Evolutionary conservation across 1,140 invertebrate genomes (phyloP), one percentile per base, ranked within the genome.

Genomic region (Eupristina koningsbergeri): DNA sequence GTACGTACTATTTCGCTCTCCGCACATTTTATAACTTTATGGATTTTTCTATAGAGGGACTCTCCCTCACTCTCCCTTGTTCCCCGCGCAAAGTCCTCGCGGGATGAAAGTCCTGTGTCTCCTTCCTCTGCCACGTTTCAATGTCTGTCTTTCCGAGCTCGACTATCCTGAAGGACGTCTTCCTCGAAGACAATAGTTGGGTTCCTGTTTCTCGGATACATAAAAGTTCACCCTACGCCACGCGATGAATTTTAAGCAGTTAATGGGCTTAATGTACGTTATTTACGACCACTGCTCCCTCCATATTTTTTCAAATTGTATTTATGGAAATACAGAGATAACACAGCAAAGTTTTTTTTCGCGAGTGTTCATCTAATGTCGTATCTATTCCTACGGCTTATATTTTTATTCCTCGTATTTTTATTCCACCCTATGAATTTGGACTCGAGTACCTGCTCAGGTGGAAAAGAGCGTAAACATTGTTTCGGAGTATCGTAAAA

Each of bases 11-110:
- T 90, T 91, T 89, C 89, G 89, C 89, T 88, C 88, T 90, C 90
- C 89, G 90, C 90, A 90, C 90, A 90, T 90, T 91, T 91, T 91
- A 90, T 90, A 91, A 91, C 90, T 91, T 89, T 91, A 91, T 91
- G 90, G 90, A 91, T 91, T 90, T 90, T 91, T 90, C 89, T 90
- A 90, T 89, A 87, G 87, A 85, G 86, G 74, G 74, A 71, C 85
- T 80, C 85, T 87, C 85, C 85, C 83, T 80, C 84, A 78, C 85
- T 86, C 79, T 87, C 83, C 86, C 85, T 86, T 86, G 86, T 85
- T 85, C 47, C 53, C 76, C 86, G 85, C 86, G 86, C 80, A 86
- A 86, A 84, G 86, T 86, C 87, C 87, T 88, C 85, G 85, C 80
- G 86, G 85, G 88, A 88, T 87, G 87, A 88, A 88, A 87, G 86